Conservation (phyloP, 53 echinoderm and acorn worm genomes). For the Arbacia lixula region DNA sequence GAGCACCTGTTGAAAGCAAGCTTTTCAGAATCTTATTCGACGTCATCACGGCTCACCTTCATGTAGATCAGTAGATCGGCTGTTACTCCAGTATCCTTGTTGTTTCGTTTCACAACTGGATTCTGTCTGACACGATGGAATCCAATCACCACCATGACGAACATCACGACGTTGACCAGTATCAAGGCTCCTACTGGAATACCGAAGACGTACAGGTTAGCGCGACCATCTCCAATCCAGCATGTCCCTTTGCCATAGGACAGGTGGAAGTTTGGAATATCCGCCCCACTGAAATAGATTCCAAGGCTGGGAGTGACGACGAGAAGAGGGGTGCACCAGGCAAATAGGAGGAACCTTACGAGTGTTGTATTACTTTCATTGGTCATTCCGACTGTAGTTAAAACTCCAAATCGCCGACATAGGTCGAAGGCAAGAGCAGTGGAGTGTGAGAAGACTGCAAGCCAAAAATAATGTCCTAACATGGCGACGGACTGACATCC, state of each 20-base stretch:
- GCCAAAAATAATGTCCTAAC: slow-evolving; percentile 72
- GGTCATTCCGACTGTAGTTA: slow-evolving; percentile 1
- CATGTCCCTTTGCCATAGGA: slow-evolving; percentile 58
- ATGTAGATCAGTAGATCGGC: slow-evolving; percentile 14
- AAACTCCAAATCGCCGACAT: slow-evolving; percentile 47
- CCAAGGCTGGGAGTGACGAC: slow-evolving; percentile 56
- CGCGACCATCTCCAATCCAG: slow-evolving; percentile 64
- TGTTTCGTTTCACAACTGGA: slow-evolving; percentile 3
- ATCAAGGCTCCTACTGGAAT: slow-evolving; percentile 53
- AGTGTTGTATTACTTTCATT: slow-evolving; percentile 7
- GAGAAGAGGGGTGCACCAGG: slow-evolving; percentile 40
- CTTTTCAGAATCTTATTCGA: too few relatives aligned
- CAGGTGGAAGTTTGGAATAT: slow-evolving; percentile 45
- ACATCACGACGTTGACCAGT: slow-evolving; percentile 53
- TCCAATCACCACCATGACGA: slow-evolving; percentile 55
- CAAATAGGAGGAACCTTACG: slow-evolving; percentile 32
- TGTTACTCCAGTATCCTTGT: neutral
- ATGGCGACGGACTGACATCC: slow-evolving; percentile 36
- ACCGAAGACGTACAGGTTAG: slow-evolving; percentile 62
- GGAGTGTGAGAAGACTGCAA: slow-evolving; percentile 63
- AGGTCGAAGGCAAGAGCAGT: slow-evolving; percentile 68
- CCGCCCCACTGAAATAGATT: slow-evolving; percentile 44
- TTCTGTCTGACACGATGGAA: slow-evolving; percentile 47
- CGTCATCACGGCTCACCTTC: slow-evolving; percentile 34
- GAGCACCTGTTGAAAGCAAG: too few relatives aligned